These are phyloP conservation scores for Prunella fulvescens DNA, from an alignment of 2,113 vertebrate species.

Conservation along the genomic window DNA sequence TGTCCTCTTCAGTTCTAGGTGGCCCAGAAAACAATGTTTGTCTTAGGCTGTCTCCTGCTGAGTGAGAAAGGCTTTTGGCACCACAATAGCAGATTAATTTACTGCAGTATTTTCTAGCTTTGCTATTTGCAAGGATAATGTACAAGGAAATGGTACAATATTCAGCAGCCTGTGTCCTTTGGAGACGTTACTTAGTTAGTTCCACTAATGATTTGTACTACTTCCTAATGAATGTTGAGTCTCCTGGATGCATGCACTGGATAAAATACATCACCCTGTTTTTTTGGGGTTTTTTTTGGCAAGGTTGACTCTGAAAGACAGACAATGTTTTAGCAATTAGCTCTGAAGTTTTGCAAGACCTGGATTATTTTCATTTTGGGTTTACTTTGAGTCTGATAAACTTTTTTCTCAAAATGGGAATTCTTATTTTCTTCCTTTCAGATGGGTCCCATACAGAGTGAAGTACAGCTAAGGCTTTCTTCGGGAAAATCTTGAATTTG, in stretches of 20 bases:
- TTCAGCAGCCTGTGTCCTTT: not conserved
- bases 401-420: not conserved
- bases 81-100: not conserved
- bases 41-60: not conserved
- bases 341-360: not conserved
- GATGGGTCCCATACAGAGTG: not conserved
- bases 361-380: not conserved
- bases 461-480: not conserved
- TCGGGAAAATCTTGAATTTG: not conserved
- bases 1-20: not conserved
- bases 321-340: not conserved
- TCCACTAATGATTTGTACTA: not conserved
- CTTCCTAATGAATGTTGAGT: not conserved
- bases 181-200: not conserved
- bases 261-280: not conserved
- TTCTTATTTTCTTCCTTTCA: not conserved
- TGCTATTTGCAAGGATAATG: not conserved
- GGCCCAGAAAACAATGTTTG: not conserved
- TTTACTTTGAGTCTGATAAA: not conserved
- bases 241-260: not conserved
- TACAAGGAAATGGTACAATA: not conserved
- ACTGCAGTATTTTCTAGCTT: not conserved
- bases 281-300: not conserved
- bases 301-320: not conserved
- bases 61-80: not conserved